phyloP scores from a whole-genome alignment of 1,140 invertebrate genomes.

The Neodiprion pinetum region DNA sequence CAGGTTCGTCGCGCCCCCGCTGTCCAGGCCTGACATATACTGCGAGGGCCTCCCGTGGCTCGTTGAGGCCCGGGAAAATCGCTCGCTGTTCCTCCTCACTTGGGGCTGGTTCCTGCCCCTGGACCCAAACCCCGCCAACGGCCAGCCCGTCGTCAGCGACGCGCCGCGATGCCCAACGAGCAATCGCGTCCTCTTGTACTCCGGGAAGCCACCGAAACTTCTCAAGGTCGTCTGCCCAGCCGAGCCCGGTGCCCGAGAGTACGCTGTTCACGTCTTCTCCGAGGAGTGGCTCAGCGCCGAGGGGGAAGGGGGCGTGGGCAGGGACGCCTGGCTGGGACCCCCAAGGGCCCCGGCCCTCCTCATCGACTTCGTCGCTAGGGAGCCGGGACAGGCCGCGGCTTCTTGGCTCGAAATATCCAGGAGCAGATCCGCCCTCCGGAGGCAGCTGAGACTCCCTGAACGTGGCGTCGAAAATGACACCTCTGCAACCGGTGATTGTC shows the following conservation, averaged over 20 bases:
- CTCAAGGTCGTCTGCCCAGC: conserved; percentile 78
- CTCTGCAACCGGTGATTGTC: conserved; percentile 65
- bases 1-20: conserved; percentile 67
- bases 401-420: conserved; percentile 78
- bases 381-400: conserved; percentile 72
- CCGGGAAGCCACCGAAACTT: conserved; percentile 65
- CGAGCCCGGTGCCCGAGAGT: conserved; percentile 69
- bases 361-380: conserved; percentile 75
- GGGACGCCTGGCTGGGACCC: conserved; percentile 47
- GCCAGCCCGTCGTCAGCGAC: conserved; percentile 62
- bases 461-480: conserved; percentile 67
- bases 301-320: conserved; percentile 36
- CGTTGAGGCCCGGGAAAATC: conserved; percentile 75
- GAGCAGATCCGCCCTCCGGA: conserved; percentile 68
- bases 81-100: conserved; percentile 76
- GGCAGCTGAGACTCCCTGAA: conserved; percentile 64
- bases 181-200: conserved; percentile 56
- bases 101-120: conserved; percentile 71
- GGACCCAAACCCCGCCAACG: conserved; percentile 51
- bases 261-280: conserved; percentile 76
- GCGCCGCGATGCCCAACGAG: conserved; percentile 66
- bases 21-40: conserved; percentile 68
- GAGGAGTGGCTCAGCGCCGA: conserved; percentile 71
- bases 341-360: conserved; percentile 68
- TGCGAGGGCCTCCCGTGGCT: conserved; percentile 79